Conservation (phyloP, 2,113 vertebrate species). For the Pelobates fuscus region DNA sequence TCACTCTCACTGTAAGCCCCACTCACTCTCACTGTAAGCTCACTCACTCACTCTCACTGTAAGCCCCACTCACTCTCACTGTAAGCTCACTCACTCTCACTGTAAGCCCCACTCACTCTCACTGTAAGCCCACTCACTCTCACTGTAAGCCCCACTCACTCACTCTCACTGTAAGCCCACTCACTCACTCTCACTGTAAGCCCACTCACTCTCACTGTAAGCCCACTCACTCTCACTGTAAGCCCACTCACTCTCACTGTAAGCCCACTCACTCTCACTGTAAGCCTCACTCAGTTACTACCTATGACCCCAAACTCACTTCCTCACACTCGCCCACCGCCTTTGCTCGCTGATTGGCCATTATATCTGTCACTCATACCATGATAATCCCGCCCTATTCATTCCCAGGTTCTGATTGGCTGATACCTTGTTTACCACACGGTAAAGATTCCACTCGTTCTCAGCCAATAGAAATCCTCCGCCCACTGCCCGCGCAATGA, state of each 20-base stretch:
- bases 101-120: too few relatives aligned
- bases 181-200: background rate
- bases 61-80: too few relatives aligned
- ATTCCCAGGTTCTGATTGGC: background rate
- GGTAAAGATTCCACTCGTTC: background rate
- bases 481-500: too few relatives aligned
- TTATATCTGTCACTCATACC: background rate
- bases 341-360: background rate
- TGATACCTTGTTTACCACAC: background rate
- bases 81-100: too few relatives aligned
- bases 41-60: too few relatives aligned
- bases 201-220: background rate
- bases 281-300: background rate
- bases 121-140: background rate
- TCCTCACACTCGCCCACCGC: background rate
- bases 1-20: too few relatives aligned
- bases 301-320: background rate
- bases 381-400: background rate
- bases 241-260: background rate
- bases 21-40: too few relatives aligned
- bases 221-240: background rate
- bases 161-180: background rate
- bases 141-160: background rate
- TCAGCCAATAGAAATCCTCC: background rate
- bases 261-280: background rate